These are phyloP conservation scores for Malaclemys terrapin DNA, from an alignment of 2,113 vertebrate genomes.

Conservation along the genomic window DNA sequence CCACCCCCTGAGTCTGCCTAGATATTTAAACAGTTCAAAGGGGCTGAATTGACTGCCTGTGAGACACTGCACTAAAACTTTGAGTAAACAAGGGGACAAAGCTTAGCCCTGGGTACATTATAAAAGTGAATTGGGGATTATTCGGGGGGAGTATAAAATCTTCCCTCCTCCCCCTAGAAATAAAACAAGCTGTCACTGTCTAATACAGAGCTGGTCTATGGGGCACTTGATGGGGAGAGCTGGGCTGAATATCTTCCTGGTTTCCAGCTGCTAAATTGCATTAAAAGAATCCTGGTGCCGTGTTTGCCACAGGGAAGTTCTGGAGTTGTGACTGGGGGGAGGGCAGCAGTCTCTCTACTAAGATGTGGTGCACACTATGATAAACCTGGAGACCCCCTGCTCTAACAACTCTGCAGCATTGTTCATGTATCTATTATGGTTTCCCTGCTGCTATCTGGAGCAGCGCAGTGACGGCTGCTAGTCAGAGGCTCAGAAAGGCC, in stretches of 20 bases:
- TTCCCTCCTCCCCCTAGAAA: background rate
- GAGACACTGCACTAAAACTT: background rate
- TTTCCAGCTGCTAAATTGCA: background rate
- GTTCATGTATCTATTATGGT: rapidly evolving
- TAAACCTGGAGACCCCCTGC: background rate
- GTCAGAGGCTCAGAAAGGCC: background rate
- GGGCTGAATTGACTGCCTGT: background rate
- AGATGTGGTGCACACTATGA: background rate
- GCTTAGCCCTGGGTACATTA: background rate
- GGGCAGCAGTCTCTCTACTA: background rate
- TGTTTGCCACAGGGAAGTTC: background rate
- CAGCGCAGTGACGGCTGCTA: background rate
- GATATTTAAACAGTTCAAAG: background rate
- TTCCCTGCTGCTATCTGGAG: background rate
- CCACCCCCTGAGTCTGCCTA: background rate
- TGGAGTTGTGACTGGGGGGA: background rate
- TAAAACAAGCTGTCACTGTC: background rate
- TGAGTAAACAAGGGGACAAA: background rate
- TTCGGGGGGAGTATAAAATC: background rate
- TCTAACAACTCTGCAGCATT: background rate
- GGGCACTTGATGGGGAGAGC: background rate
- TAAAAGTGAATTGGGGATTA: background rate
- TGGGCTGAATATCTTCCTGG: background rate
- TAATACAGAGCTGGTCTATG: background rate
- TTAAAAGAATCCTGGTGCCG: background rate